These are phyloP conservation scores for Oreohelix idahoensis DNA, from an alignment of 1,140 invertebrate species.

Conservation along the genomic window DNA sequence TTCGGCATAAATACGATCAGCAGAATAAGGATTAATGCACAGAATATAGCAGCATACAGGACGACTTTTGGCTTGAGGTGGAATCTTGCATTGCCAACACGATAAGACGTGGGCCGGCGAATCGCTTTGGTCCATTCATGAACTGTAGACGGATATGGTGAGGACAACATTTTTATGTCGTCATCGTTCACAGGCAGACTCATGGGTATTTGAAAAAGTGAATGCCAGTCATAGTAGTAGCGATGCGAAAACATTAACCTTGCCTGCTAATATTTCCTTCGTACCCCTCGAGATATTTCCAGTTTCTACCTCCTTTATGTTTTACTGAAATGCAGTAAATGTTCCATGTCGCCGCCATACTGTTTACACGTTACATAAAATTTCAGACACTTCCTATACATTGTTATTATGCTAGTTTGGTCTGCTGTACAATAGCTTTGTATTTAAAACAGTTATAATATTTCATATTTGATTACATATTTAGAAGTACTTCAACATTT, in stretches of 20 bases:
- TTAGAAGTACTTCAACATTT: too few species aligned
- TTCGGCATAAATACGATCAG: conserved; percentile 57
- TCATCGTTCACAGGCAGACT: conserved; percentile 48
- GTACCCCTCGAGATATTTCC: neutral
- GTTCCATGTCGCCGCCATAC: neutral
- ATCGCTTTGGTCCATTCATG: conserved; percentile 90
- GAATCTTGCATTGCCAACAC: conserved; percentile 87
- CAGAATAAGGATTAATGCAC: conserved; percentile 56
- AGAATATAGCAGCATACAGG: conserved; percentile 53
- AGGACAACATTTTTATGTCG: conserved; percentile 48
- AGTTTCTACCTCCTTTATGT: neutral
- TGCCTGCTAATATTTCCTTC: conserved; percentile 1
- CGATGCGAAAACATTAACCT: conserved; percentile 21
- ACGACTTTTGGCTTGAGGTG: conserved; percentile 77
- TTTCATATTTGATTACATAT: too few species aligned
- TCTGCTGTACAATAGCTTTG: too few species aligned
- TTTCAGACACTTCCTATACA: neutral
- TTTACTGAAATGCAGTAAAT: neutral
- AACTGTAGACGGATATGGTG: conserved; percentile 65
- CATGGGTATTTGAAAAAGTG: conserved; percentile 44
- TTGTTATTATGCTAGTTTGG: too few species aligned
- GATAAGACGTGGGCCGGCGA: conserved; percentile 85
- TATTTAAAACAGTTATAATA: too few species aligned
- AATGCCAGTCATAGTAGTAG: conserved; percentile 23
- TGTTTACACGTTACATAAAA: conserved; percentile 4